Percentiles rank a stretch among this genome's conserved stretches.
Evolutionary conservation across 2,797 vertebrate genomes (phyloP).

Genomic region (Enteromius unitaeniatus): DNA sequence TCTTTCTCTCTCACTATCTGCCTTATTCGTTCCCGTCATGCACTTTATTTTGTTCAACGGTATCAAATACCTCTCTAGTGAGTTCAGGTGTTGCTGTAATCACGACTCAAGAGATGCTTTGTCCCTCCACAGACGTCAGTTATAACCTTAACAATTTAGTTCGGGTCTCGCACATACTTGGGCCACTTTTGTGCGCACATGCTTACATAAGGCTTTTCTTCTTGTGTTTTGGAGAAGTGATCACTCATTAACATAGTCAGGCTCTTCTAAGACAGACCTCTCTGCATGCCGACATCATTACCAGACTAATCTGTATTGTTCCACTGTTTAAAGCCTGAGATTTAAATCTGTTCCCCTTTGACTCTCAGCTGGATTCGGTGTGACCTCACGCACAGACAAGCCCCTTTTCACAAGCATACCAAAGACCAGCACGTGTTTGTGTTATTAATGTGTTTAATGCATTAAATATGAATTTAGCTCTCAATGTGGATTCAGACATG

Average conservation of each 20-base stretch:
- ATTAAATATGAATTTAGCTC: not conserved
- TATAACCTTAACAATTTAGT: constrained; percentile 59
- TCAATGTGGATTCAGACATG: not conserved
- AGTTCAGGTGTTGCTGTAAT: constrained; percentile 64
- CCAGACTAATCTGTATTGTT: constrained; percentile 71
- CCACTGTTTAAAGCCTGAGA: constrained; percentile 68
- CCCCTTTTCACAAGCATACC: constrained; percentile 68
- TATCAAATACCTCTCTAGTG: constrained; percentile 55
- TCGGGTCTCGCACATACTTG: constrained; percentile 51
- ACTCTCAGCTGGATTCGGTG: constrained; percentile 86
- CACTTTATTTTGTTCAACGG: constrained; percentile 46
- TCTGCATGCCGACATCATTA: constrained; percentile 54
- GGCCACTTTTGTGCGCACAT: constrained; percentile 40
- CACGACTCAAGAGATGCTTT: constrained; percentile 63
- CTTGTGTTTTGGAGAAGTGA: constrained; percentile 12
- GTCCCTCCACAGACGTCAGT: constrained; percentile 48
- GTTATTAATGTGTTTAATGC: not conserved
- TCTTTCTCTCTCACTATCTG: constrained; percentile 46
- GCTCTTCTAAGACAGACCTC: constrained; percentile 72
- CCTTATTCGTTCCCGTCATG: constrained; percentile 50
- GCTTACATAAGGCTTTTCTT: constrained; percentile 60
- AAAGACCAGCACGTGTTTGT: constrained; percentile 42
- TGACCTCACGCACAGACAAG: constrained; percentile 74
- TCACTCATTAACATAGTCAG: constrained; percentile 49
- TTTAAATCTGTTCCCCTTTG: constrained; percentile 77